Evolutionary conservation across 64 coral and sea anemone species (phyloP), one percentile per base, ranked within the genome.

Genomic region (Actinia tenebrosa): DNA sequence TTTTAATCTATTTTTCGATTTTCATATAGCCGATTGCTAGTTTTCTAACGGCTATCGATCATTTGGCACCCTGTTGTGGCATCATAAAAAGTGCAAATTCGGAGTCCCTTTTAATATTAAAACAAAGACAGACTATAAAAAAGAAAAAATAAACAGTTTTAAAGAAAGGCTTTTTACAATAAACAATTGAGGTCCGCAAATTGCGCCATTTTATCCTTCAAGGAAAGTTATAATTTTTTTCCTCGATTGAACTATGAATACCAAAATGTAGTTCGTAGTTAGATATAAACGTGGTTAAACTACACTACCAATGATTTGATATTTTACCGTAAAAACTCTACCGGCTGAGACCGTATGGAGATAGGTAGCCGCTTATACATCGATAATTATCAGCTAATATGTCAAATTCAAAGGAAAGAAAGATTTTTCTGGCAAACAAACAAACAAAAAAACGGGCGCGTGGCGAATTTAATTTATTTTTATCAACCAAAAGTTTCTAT

Each of bases 31-130:
- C 13, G 69, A 42, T 75, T 75, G 69, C 26, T 42, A 75, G 69
- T 30, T 75, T 42, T 75, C 13, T 3, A 75, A 75, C 30, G 10
- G 23, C 25, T 30, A 75, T 75, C 25, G 69, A 75, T 75, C 25
- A 75, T 30, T 30, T 75, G 69, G 69, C 69, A 30, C 69, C 69
- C 69, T 25, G 69, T 26, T 16, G 69, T 30, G 69, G 26, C 10
- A 66, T 66, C 63, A 66, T 58, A 66, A 66, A 66, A 66, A 66
- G 63, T 75, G 69, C 69, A 75, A 75, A 75, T 75, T 75, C 25
- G 26, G 27, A 75, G 69, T 75, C 22, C 26, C 69, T 26, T 75
- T 75, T 75, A 75, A 75, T 75, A 75, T 75, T 18, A 75, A 75
- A 75, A 75, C 69, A 75, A 75, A 75, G 69, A 13, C 69, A 14